Evolutionary conservation across 2,888 invertebrate species (phyloP).

Genomic region (Melikaiella ostensackeni): DNA sequence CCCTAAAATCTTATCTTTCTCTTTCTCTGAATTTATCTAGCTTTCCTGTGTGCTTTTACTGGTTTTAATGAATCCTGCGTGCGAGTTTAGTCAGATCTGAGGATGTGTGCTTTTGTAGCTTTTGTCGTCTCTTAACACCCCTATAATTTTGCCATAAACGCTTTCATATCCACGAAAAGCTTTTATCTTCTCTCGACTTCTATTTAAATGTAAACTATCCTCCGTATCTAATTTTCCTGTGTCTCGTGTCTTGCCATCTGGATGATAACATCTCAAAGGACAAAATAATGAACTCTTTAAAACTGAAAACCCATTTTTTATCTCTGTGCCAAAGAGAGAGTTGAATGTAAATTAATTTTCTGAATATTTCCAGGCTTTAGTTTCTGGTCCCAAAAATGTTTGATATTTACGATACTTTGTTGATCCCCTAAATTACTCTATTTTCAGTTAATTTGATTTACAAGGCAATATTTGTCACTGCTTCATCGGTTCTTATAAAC

Average conservation of each 20-base stretch:
- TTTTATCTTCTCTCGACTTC: constrained; percentile 3
- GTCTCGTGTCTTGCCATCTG: neutral
- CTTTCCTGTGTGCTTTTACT: neutral
- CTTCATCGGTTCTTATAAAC: constrained; percentile 3
- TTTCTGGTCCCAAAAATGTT: too few species aligned
- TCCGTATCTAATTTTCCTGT: neutral
- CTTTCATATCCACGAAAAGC: neutral
- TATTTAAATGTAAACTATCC: neutral
- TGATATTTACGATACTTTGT: too few species aligned
- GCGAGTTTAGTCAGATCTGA: neutral
- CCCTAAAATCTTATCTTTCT: neutral
- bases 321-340: neutral
- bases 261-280: neutral
- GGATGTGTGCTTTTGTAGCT: neutral
- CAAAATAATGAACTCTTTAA: neutral
- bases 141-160: neutral
- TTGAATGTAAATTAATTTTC: too few species aligned
- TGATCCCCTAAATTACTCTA: too few species aligned
- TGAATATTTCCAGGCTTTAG: too few species aligned
- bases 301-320: neutral
- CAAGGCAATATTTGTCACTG: constrained; percentile 5
- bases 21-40: neutral
- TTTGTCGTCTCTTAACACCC: neutral
- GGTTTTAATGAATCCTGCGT: neutral
- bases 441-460: neutral